Evolutionary conservation across 2,113 vertebrate genomes (phyloP).

Genomic region (Silurus glanis): DNA sequence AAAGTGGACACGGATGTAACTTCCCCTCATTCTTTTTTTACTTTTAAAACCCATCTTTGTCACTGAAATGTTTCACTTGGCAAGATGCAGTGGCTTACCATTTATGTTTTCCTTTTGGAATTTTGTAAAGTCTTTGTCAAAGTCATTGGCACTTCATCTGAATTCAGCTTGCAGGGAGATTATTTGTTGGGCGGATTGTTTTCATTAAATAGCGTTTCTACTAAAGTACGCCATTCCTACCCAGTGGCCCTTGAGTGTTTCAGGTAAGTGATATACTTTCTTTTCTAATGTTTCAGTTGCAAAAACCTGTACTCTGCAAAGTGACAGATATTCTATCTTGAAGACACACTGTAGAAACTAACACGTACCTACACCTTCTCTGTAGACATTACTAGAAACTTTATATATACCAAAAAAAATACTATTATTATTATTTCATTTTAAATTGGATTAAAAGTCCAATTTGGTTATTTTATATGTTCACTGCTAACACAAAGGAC

Average conservation of each 20-base stretch:
- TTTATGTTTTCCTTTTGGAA: constrained; percentile 38
- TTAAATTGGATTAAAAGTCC: background rate
- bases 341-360: background rate
- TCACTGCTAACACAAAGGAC: background rate
- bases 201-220: constrained; percentile 23
- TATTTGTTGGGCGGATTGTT: constrained; percentile 51
- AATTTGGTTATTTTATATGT: background rate
- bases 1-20: constrained; percentile 34
- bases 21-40: background rate
- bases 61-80: background rate
- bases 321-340: background rate
- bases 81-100: constrained; percentile 25
- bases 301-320: background rate
- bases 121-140: constrained; percentile 9
- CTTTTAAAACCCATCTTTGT: constrained; percentile 2
- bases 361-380: no score
- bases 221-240: background rate
- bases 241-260: constrained; percentile 35
- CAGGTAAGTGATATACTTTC: constrained; percentile 33
- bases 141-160: constrained; percentile 25
- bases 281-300: background rate
- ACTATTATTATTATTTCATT: background rate
- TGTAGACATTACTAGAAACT: no score
- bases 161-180: constrained; percentile 46
- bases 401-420: no score